Base-by-base conservation (phyloP, 2,797 vertebrate species). In the Echeneis naucrates region DNA sequence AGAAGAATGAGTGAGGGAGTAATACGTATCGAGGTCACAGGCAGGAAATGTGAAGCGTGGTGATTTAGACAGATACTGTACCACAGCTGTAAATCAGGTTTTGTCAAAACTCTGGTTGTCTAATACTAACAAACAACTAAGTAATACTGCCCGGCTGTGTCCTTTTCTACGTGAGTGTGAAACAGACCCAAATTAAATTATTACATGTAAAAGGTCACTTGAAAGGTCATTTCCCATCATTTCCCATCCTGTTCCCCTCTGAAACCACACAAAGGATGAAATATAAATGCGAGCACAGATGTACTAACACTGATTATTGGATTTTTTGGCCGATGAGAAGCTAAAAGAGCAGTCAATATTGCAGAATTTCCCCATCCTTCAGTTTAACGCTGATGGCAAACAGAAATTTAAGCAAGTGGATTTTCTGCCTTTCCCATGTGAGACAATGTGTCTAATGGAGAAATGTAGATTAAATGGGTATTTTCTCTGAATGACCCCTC, bases 31-130 rank as follows among this genome's bases (percentile, higher is more conserved):
- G 86, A 87, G 80, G 87, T 81, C 85, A 84, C 74, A 79, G 84
- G 86, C 81, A 89, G 87, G 82, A 84, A 86, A 89, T 83, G 83
- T 86, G 89, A 83, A 80, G 76, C 61, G 57, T 61, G 57, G 76
- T 83, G 85, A 90, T 88, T 87, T 80, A 86, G 77, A 82, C 27
- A 52, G 72, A 72, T 59, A 72, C n/a, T n/a, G n/a, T n/a, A 77
- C 73, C 17, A 55, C 44, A n/a, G 72, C 83, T 77, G 77, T 86
- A 86, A 83, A 88, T 88, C 80, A 80, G 65, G 61, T 74, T 72
- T 67, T 85, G 80, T 87, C 82, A 80, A 76, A 91, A 82, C 70
- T 68, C 68, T 55, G 64, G 50, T 47, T 54, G 53, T 68, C 63
- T 67, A 38, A 84, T 56, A 69, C 77, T 55, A 68, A n/a, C 50